These are phyloP conservation scores for Stenchaetothrips biformis DNA, from an alignment of 2,888 invertebrate species.

Conservation along the genomic window DNA sequence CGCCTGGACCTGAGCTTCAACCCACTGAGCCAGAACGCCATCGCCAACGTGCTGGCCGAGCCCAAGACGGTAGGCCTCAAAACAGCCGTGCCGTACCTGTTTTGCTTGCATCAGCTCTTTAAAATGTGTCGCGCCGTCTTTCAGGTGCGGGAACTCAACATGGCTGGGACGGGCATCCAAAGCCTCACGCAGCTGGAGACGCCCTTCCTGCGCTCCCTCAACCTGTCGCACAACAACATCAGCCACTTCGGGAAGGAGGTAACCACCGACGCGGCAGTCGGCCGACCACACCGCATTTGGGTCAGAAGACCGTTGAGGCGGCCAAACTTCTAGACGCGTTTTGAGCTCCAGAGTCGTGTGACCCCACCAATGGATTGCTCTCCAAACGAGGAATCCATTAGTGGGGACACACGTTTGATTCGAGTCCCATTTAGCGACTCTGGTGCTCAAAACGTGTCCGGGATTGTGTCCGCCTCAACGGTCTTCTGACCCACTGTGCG, in stretches of 20 bases:
- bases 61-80: constrained; percentile 67
- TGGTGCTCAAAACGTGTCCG: too few relatives aligned
- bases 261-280: too few relatives aligned
- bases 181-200: constrained; percentile 68
- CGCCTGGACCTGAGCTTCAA: constrained; percentile 79
- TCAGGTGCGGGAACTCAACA: constrained; percentile 59
- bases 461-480: too few relatives aligned
- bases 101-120: constrained; percentile 42
- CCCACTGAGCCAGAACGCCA: constrained; percentile 68
- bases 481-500: too few relatives aligned
- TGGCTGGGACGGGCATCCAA: constrained; percentile 73
- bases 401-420: too few relatives aligned
- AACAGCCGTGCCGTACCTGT: neutral
- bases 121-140: constrained; percentile 41
- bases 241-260: constrained; percentile 59
- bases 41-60: constrained; percentile 73
- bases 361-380: too few relatives aligned
- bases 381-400: too few relatives aligned
- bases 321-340: too few relatives aligned
- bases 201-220: constrained; percentile 73
- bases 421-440: too few relatives aligned
- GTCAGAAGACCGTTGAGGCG: too few relatives aligned
- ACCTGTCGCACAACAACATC: constrained; percentile 73
- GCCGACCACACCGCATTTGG: too few relatives aligned
- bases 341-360: too few relatives aligned